Evolutionary conservation across 2,113 vertebrate genomes (phyloP).

Genomic region (Bubalus kerabau): DNA sequence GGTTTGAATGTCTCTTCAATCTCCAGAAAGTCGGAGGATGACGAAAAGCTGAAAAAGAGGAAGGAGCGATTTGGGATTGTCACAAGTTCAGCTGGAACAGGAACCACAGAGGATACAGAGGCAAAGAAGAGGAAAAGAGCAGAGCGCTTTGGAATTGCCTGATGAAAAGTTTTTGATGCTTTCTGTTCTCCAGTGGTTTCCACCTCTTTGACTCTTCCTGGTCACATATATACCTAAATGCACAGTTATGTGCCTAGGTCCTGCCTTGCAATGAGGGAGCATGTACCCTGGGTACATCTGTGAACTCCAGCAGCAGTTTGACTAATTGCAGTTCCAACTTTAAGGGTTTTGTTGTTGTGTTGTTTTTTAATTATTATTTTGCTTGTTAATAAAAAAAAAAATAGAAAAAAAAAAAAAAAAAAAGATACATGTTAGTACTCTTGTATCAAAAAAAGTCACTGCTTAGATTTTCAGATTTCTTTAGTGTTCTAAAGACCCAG

Average conservation of each 20-base stretch:
- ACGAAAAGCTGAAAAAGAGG: conserved; percentile 94
- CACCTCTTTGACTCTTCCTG: conserved; percentile 48
- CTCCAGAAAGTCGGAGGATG: conserved; percentile 93
- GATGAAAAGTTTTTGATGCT: conserved; percentile 61
- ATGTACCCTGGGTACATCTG: conserved; percentile 42
- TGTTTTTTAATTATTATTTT: conserved; percentile 61
- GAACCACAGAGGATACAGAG: conserved; percentile 85
- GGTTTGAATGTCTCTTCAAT: too few species aligned
- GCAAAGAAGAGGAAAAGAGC: conserved; percentile 94
- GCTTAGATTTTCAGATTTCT: conserved; percentile 9
- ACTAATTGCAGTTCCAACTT: conserved; percentile 56
- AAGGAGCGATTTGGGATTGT: conserved; percentile 92
- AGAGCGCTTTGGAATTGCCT: conserved; percentile 91
- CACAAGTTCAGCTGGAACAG: conserved; percentile 78
- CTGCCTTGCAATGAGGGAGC: conserved; percentile 49
- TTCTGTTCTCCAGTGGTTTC: conserved; percentile 44
- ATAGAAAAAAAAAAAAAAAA: conserved; percentile 68
- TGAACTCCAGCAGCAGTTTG: conserved; percentile 56
- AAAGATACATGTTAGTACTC: neutral
- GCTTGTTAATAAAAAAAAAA: conserved; percentile 74
- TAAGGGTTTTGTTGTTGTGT: conserved; percentile 44
- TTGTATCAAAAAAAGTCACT: neutral
- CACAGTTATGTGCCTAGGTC: conserved; percentile 41
- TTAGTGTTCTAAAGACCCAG: neutral
- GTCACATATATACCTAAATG: conserved; percentile 24